Evolutionary conservation across 2,797 vertebrate genomes (phyloP).

Genomic region (Falco concolor): DNA sequence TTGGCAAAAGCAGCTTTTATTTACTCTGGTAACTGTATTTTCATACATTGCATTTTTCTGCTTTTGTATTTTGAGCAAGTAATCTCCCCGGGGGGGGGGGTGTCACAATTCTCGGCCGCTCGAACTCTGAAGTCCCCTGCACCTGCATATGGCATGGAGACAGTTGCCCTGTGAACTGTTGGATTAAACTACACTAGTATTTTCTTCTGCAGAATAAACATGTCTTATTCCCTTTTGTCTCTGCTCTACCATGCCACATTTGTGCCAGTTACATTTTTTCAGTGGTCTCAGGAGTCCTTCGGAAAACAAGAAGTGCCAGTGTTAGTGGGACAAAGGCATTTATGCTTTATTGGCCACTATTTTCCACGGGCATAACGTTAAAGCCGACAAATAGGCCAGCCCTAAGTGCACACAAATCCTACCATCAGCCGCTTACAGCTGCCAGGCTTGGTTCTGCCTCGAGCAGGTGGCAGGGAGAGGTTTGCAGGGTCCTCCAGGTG

Average conservation of each 20-base stretch:
- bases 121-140: background rate
- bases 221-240: slow-evolving; percentile 24
- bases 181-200: slow-evolving; percentile 32
- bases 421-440: background rate
- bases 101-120: background rate
- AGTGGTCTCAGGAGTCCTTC: slow-evolving; percentile 15
- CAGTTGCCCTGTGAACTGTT: background rate
- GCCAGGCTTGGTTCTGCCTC: background rate
- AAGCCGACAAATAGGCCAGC: slow-evolving; percentile 25
- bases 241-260: slow-evolving; percentile 16
- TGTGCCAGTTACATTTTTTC: slow-evolving; percentile 57
- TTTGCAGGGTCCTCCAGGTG: background rate
- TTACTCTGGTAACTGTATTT: slow-evolving; percentile 18
- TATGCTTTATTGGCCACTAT: slow-evolving; percentile 36
- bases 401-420: background rate
- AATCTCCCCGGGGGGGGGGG: background rate
- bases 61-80: background rate
- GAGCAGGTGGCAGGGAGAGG: background rate
- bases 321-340: slow-evolving; percentile 34
- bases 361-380: background rate
- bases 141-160: background rate
- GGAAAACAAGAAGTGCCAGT: slow-evolving; percentile 9
- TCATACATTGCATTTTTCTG: background rate
- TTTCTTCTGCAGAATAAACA: slow-evolving; percentile 52
- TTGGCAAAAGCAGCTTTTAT: slow-evolving; percentile 8